phyloP scores from a whole-genome alignment of 2,113 vertebrate genomes.

The Setophaga petechia region DNA sequence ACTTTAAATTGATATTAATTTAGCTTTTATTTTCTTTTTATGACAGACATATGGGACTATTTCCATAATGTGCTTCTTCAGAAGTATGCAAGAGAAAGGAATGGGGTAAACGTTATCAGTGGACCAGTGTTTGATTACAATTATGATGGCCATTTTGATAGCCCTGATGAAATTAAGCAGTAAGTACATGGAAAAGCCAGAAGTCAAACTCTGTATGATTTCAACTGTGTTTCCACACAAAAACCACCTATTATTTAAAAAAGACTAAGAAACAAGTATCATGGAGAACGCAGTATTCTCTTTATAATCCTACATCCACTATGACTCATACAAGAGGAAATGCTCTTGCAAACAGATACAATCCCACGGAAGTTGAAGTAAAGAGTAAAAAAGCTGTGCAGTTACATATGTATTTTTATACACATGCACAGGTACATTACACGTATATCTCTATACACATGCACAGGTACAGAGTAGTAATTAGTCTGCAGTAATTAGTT shows the following conservation, averaged over 20 bases:
- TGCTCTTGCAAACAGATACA: neutral
- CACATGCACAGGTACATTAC: neutral
- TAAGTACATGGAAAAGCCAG: constrained; percentile 69
- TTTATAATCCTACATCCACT: neutral
- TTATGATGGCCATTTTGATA: constrained; percentile 86
- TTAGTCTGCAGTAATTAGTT: neutral
- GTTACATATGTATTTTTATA: neutral
- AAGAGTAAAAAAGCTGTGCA: neutral
- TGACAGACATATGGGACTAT: constrained; percentile 86
- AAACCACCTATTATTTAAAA: neutral
- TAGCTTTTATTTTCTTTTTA: constrained; percentile 10
- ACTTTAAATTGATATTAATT: neutral
- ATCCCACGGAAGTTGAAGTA: neutral
- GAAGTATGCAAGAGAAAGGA: constrained; percentile 78
- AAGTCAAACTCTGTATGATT: neutral
- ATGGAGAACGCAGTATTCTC: neutral
- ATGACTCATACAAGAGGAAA: neutral
- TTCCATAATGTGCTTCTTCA: constrained; percentile 82
- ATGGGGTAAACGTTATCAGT: constrained; percentile 90
- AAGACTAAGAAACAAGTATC: neutral
- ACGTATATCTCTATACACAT: neutral
- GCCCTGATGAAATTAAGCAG: constrained; percentile 60
- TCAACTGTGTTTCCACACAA: neutral
- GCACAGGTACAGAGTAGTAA: neutral
- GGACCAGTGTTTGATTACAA: constrained; percentile 93